phyloP scores from a whole-genome alignment of 2,113 vertebrate genomes.

The Myotis yumanensis region DNA sequence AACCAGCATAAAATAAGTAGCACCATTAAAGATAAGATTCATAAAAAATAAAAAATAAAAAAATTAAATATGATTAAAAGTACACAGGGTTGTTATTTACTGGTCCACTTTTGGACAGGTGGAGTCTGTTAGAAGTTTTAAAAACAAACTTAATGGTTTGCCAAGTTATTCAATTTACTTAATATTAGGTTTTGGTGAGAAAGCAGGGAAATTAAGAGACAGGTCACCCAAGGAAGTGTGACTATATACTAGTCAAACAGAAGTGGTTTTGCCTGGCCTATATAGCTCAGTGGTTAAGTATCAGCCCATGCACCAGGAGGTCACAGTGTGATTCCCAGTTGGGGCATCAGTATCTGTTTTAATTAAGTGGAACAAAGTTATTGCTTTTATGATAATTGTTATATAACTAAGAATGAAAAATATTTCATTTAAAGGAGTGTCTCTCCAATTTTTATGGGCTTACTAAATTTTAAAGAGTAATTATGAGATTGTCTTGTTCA shows the following conservation, averaged over 20 bases:
- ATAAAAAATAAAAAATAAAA: too few species aligned
- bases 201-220: background rate
- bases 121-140: background rate
- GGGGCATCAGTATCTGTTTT: background rate
- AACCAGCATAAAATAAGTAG: background rate
- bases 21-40: background rate
- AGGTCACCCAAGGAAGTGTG: background rate
- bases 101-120: background rate
- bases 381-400: background rate
- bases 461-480: slow-evolving; percentile 5
- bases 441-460: background rate
- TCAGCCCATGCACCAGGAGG: too few species aligned
- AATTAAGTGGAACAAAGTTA: slow-evolving; percentile 2
- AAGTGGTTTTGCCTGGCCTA: background rate
- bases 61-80: background rate
- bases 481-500: background rate
- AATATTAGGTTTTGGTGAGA: background rate
- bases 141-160: background rate
- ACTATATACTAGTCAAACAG: background rate
- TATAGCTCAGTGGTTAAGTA: too few species aligned
- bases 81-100: background rate
- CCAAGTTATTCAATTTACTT: background rate
- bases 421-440: slow-evolving; percentile 20
- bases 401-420: background rate
- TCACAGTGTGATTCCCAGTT: too few species aligned